A percentile compares a stretch with the other conserved stretches of the same genome.
Conservation (phyloP, 2,888 invertebrate genomes). For the Sipha maydis region DNA sequence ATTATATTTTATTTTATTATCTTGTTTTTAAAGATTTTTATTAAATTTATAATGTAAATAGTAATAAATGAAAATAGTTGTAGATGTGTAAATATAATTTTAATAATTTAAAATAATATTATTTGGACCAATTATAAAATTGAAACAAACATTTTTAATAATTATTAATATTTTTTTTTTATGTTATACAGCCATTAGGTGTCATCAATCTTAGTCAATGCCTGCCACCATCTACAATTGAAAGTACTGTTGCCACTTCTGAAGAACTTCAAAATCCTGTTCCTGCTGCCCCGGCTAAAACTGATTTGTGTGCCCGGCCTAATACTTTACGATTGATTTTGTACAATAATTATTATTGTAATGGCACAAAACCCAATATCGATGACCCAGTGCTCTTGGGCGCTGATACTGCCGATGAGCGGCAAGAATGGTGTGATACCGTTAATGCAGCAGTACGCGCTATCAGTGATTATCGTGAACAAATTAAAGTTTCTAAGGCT, state of each 20-base stretch:
- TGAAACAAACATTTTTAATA: no score
- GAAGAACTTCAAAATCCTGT: background rate
- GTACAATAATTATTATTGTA: background rate
- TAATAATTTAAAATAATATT: no score
- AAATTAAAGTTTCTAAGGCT: background rate
- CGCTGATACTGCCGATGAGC: conserved; percentile 26
- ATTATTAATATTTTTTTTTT: conserved; percentile 5
- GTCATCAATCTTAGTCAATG: background rate
- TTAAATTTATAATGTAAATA: no score
- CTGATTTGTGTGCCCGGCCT: conserved; percentile 15
- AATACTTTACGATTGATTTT: conserved; percentile 29
- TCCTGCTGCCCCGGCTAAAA: conserved; percentile 20
- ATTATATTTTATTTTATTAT: no score
- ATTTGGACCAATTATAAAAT: no score
- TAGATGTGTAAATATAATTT: no score
- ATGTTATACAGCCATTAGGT: conserved; percentile 24
- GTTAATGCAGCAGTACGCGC: conserved; percentile 19
- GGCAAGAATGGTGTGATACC: conserved; percentile 20
- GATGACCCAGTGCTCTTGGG: conserved; percentile 15
- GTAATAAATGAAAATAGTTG: no score
- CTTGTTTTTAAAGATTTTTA: no score
- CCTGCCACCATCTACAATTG: background rate
- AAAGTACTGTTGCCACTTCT: background rate
- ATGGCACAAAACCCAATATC: background rate
- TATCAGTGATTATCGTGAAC: background rate